Evolutionary conservation across 2,888 invertebrate species (phyloP), one percentile per base, ranked within the genome.

Genomic region (Microchrysa polita): DNA sequence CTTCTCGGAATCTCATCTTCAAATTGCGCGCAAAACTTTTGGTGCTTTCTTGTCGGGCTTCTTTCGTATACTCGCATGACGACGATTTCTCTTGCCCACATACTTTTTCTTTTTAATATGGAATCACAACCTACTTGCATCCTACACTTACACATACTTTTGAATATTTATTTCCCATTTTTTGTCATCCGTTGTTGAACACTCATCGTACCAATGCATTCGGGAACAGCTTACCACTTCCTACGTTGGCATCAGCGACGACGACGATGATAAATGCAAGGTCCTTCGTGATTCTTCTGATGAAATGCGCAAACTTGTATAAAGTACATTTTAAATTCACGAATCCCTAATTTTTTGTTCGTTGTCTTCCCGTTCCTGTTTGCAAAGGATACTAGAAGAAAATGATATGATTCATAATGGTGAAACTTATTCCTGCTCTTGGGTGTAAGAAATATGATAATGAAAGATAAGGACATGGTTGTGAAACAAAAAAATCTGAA

Each of bases 261-360:
- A 12, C 42, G 7, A 48, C 16, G 48, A 48, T 48, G 48, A 48
- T n/a, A 48, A 48, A 48, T 48, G 22, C 55, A 55, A 55, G 55
- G 55, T 55, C 55, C 20, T 55, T 55, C 18, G 10, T 55, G 18
- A 55, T 10, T 20, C n/a, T n/a, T 42, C 10, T 10, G 20, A 10
- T 4, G 55, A 55, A 65, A 65, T 42, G 18, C 20, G 44, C 16
- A 63, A 20, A 48, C 23, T 65, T 65, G 65, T 42, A 63, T 18
- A n/a, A n/a, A n/a, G n/a, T n/a, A n/a, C n/a, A 42, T 42, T 63
- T 16, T 42, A 65, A 65, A 65, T 65, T 65, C 48, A n/a, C 18
- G 44, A n/a, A 7, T 34, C 27, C 27, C 27, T 34, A 34, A 34
- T 34, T 34, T 34, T 34, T 34, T 34, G 27, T 34, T 34, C 27